A percentile compares a stretch with the other conserved stretches of the same genome.
These are phyloP conservation scores for Rhynchophorus ferrugineus DNA, from an alignment of 1,140 invertebrate species.

Conservation along the genomic window DNA sequence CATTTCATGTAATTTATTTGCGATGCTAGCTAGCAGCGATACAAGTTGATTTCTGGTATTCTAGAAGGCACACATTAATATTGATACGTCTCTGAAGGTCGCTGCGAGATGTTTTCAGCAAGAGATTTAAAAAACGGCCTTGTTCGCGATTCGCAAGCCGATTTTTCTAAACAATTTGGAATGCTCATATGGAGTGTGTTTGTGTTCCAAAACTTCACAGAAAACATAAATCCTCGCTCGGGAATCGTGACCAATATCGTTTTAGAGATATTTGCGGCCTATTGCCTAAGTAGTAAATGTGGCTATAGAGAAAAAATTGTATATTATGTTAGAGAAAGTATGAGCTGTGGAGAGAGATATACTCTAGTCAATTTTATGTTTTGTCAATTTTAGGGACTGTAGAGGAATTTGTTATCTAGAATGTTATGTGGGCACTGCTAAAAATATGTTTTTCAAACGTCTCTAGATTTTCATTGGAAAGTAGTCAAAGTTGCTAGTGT, in stretches of 20 bases:
- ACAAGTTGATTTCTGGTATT: conserved; percentile 26
- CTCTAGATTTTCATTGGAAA: background rate
- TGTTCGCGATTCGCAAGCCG: too few species aligned
- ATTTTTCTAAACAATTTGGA: background rate
- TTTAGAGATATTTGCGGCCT: conserved; percentile 5
- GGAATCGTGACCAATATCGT: conserved; percentile 8
- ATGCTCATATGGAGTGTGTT: too few species aligned
- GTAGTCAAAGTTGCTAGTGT: background rate
- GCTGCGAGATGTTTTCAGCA: background rate
- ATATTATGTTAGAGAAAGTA: conserved; percentile 28
- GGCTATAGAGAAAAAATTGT: conserved; percentile 32
- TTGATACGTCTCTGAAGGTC: conserved; percentile 10
- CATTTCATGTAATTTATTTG: conserved; percentile 26
- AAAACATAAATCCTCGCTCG: too few species aligned
- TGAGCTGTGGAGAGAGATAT: conserved; percentile 35
- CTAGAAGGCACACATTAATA: conserved; percentile 27
- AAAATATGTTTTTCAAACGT: conserved; percentile 7
- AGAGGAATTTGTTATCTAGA: conserved; percentile 17
- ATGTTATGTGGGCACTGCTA: conserved; percentile 26
- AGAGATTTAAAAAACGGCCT: background rate
- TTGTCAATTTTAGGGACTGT: conserved; percentile 39
- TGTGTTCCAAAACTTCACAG: too few species aligned
- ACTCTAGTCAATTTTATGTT: conserved; percentile 43
- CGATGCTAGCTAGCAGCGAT: conserved; percentile 29
- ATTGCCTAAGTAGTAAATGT: conserved; percentile 36